phyloP scores from a whole-genome alignment of 2,888 invertebrate species.

The Magallana nippona region DNA sequence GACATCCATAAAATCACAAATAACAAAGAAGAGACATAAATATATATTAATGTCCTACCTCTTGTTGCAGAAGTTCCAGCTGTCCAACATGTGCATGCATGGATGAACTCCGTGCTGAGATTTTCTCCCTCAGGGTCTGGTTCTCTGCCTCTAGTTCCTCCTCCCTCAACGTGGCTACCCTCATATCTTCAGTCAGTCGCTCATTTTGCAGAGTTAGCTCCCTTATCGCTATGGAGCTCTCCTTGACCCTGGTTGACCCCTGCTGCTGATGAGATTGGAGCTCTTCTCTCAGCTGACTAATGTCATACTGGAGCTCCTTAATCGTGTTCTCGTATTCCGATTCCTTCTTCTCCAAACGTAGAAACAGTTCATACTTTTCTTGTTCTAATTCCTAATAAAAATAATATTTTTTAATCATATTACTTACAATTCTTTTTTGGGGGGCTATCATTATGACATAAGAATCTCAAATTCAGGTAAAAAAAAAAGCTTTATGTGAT shows the following conservation, averaged over 20 bases:
- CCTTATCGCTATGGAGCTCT: constrained; percentile 81
- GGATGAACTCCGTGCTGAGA: constrained; percentile 88
- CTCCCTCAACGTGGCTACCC: constrained; percentile 59
- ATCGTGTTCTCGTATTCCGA: constrained; percentile 93
- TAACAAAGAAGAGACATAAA: too few relatives aligned
- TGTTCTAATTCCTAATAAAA: constrained; percentile 91
- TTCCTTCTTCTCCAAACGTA: constrained; percentile 91
- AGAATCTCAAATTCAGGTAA: too few relatives aligned
- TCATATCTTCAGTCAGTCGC: constrained; percentile 58
- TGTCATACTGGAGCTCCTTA: constrained; percentile 92
- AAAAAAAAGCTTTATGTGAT: too few relatives aligned
- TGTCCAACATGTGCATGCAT: constrained; percentile 94
- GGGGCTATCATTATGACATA: too few relatives aligned
- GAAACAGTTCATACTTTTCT: constrained; percentile 92
- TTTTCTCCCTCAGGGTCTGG: constrained; percentile 90
- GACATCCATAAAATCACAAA: too few relatives aligned
- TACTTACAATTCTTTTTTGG: too few relatives aligned
- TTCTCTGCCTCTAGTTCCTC: constrained; percentile 90
- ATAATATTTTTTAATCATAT: too few relatives aligned
- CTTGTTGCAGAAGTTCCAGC: constrained; percentile 91
- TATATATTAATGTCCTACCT: constrained; percentile 81
- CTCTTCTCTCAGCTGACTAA: constrained; percentile 89
- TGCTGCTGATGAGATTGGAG: constrained; percentile 83
- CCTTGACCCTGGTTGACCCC: constrained; percentile 72
- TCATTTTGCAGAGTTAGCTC: constrained; percentile 85